Base-by-base conservation (phyloP, 2,113 vertebrate genomes). In the Oncorhynchus mykiss region DNA sequence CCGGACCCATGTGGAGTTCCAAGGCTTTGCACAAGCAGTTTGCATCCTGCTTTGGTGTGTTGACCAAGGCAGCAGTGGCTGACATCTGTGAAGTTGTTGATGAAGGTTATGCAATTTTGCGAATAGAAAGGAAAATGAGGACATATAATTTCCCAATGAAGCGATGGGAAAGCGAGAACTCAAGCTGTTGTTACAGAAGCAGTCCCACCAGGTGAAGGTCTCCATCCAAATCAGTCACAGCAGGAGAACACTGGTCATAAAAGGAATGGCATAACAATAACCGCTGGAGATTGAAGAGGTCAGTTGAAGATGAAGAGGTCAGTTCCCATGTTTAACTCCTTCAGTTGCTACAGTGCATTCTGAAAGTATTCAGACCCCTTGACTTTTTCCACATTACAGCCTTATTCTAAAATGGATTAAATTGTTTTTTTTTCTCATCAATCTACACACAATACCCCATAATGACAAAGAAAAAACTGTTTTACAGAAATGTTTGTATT, bases 81-180 rank as follows among this genome's bases (percentile, higher is more conserved):
- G 89, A 92, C 73, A 92, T 91, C 78, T 89, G 88, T 80, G 89
- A 71, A 74, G 7, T 89, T 80, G 87, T 86, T 18, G 87, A 84
- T 18, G 87, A 84, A 18, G 87, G 88, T 2, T 91, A 85, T 78
- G 76, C 87, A 49, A 81, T 54, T 60, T 81, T 92, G 74, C 88
- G 79, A 67, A n/a, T 71, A 74, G 90, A 92, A 80, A 78, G 76
- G 90, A 92, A 82, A 91, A 90, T 84, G 71, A 89, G 12, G 87
- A 83, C 68, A 85, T 62, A 91, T 90, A 31, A 84, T 91, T 70
- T 75, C 86, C 25, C 87, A 82, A 0, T 87, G 85, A 1, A 34
- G 70, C 67, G 2, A 71, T 31, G 82, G 70, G 0, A 20, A 4
- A 66, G 16, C 3, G 29, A 24, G 57, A 60, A 14, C 57, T 51